Conservation (phyloP, 2,888 invertebrate species). For the Platypus cylindrus region DNA sequence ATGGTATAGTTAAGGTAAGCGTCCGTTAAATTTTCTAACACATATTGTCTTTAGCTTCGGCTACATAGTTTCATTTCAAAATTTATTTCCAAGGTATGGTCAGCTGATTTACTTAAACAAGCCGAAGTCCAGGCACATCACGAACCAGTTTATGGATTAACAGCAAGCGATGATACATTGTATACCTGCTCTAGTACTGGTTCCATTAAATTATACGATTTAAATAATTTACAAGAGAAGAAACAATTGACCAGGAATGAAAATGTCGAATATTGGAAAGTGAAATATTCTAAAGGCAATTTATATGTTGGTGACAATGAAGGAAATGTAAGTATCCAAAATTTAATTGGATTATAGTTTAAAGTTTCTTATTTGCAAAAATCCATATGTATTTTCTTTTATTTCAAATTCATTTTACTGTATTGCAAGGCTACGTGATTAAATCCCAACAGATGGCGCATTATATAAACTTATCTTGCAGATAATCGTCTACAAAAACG, state of each 20-base stretch:
- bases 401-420: too few relatives aligned
- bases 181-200: conserved; percentile 54
- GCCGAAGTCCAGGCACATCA: conserved; percentile 43
- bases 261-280: conserved; percentile 36
- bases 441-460: not conserved
- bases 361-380: too few relatives aligned
- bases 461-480: conserved; percentile 20
- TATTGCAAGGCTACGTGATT: not conserved
- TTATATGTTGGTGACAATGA: conserved; percentile 49
- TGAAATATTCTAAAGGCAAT: conserved; percentile 30
- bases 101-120: conserved; percentile 33
- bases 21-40: not conserved
- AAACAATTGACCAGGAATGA: conserved; percentile 24
- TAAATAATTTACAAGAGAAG: conserved; percentile 33
- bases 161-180: conserved; percentile 38
- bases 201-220: conserved; percentile 45
- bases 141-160: conserved; percentile 46
- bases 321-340: conserved; percentile 42
- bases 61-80: not conserved
- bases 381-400: too few relatives aligned
- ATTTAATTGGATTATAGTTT: not conserved
- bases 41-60: not conserved
- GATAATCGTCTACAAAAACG: conserved; percentile 44
- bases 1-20: conserved; percentile 40
- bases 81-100: conserved; percentile 35